A percentile compares a stretch with the other conserved stretches of the same genome.
These are phyloP conservation scores for Pipistrellus kuhlii DNA, from an alignment of 2,797 vertebrate species.

Conservation along the genomic window DNA sequence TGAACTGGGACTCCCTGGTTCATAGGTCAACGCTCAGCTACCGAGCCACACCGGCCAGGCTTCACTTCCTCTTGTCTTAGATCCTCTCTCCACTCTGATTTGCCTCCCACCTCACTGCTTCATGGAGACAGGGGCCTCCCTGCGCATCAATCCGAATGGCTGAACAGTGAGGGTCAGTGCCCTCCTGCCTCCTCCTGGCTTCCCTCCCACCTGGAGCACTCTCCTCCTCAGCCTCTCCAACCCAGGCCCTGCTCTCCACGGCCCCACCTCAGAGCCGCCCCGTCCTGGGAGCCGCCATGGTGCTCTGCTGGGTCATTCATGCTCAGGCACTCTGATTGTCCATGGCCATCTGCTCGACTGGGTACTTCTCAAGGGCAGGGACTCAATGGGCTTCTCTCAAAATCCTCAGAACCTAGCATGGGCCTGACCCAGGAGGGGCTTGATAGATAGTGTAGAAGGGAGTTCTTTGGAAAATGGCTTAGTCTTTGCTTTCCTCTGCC, in stretches of 20 bases:
- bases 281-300: not conserved
- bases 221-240: not conserved
- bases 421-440: not conserved
- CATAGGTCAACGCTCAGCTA: no score
- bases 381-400: not conserved
- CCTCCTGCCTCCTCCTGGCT: no score
- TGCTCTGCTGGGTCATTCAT: not conserved
- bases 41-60: no score
- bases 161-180: not conserved
- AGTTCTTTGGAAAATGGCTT: constrained; percentile 15
- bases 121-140: not conserved
- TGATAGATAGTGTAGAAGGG: not conserved
- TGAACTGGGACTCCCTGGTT: no score
- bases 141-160: not conserved
- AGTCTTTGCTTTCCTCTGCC: not conserved
- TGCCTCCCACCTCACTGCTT: no score
- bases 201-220: no score
- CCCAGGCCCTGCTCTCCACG: no score
- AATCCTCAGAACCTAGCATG: not conserved
- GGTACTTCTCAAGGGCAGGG: not conserved
- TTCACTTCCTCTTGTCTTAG: not conserved
- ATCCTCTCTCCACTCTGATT: not conserved
- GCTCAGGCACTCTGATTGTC: not conserved
- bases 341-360: rapidly evolving
- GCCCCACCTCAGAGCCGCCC: not conserved